A percentile compares a stretch with the other conserved stretches of the same genome.
phyloP scores from a whole-genome alignment of 2,797 vertebrate genomes.

The Euthynnus affinis region DNA sequence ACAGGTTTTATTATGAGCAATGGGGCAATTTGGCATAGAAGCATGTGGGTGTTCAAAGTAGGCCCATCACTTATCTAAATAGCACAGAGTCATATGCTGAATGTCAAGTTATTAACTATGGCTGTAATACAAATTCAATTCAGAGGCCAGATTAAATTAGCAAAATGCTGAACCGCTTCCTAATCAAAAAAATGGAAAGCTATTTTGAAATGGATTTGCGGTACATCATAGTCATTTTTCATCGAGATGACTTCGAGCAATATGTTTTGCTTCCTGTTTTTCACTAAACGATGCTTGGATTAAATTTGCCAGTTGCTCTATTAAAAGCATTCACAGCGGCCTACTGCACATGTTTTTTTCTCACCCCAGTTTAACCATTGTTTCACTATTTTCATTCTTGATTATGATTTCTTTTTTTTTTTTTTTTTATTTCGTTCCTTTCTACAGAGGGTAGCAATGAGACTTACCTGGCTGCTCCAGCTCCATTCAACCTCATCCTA shows the following conservation, averaged over 20 bases:
- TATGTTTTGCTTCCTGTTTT: constrained; percentile 42
- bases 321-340: not conserved
- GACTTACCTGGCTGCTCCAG: constrained; percentile 7
- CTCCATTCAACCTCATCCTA: constrained; percentile 37
- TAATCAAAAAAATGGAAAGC: constrained; percentile 69
- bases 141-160: constrained; percentile 76
- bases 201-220: constrained; percentile 61
- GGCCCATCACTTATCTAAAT: constrained; percentile 82
- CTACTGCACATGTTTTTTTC: not conserved
- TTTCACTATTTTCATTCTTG: not conserved
- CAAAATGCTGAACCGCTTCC: constrained; percentile 67
- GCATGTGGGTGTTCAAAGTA: constrained; percentile 72
- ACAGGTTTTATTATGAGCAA: constrained; percentile 82
- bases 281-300: constrained; percentile 4
- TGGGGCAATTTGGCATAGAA: constrained; percentile 76
- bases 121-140: constrained; percentile 76
- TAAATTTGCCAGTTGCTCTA: constrained; percentile 2
- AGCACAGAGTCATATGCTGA: constrained; percentile 67
- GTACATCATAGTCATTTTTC: constrained; percentile 49
- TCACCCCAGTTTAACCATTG: not conserved
- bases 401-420: constrained; percentile 12
- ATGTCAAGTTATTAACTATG: constrained; percentile 83
- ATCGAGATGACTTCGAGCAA: constrained; percentile 2
- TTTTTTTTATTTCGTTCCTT: constrained; percentile 2
- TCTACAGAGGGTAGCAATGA: not conserved